These are phyloP conservation scores for Ophthalmolycus amberensis DNA, from an alignment of 2,113 vertebrate genomes.

Conservation along the genomic window DNA sequence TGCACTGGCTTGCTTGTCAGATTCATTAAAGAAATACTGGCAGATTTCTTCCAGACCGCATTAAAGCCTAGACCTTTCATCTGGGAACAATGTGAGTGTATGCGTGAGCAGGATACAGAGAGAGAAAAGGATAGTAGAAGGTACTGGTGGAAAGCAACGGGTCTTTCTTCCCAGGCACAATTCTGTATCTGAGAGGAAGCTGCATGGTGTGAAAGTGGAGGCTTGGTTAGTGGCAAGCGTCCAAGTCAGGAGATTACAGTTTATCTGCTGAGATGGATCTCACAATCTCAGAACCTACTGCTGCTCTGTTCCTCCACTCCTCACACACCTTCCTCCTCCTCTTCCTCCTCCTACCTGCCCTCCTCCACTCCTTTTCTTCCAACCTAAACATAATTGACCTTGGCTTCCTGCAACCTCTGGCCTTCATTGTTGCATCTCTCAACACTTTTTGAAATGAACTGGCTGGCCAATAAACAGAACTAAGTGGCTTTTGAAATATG, in stretches of 20 bases:
- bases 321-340: conserved; percentile 9
- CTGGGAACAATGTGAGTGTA: conserved; percentile 14
- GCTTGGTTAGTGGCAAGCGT: conserved; percentile 57
- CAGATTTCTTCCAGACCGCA: conserved; percentile 49
- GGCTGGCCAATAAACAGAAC: conserved; percentile 60
- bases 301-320: conserved; percentile 27
- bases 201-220: conserved; percentile 49
- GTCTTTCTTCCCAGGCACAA: conserved; percentile 35
- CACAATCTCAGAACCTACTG: conserved; percentile 17
- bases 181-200: conserved; percentile 32
- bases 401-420: conserved; percentile 54
- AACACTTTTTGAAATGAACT: conserved; percentile 74
- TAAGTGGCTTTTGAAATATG: conserved; percentile 68
- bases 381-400: conserved; percentile 47
- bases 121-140: conserved; percentile 31
- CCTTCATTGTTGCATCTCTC: conserved; percentile 66
- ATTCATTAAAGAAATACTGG: conserved; percentile 46
- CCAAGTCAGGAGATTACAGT: conserved; percentile 71
- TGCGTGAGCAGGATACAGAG: conserved; percentile 31
- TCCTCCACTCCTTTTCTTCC: background rate
- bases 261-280: conserved; percentile 44
- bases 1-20: conserved; percentile 42
- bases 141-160: conserved; percentile 25
- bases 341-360: conserved; percentile 22
- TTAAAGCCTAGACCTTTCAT: conserved; percentile 47